Percentiles rank a stretch among this genome's conserved stretches.
phyloP scores from a whole-genome alignment of 2,888 invertebrate genomes.

The Synergus laeviventris region DNA sequence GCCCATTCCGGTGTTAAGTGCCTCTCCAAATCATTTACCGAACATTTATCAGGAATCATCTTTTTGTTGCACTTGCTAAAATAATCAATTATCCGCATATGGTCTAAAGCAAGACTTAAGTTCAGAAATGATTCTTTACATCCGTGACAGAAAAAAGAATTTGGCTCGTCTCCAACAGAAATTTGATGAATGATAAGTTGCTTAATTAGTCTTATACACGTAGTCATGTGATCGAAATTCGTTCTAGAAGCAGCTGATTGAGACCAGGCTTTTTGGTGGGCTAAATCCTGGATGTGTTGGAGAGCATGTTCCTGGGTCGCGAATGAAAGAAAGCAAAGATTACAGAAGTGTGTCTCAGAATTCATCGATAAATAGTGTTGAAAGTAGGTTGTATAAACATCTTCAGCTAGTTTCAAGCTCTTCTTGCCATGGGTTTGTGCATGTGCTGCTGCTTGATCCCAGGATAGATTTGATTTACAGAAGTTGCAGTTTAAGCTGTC shows the following conservation, averaged over 20 bases:
- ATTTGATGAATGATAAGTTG: not conserved
- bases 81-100: not conserved
- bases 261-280: not conserved
- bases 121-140: conserved; percentile 3
- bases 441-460: not conserved
- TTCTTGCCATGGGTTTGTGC: not conserved
- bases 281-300: not conserved
- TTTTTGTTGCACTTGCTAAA: not conserved
- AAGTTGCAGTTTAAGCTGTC: not conserved
- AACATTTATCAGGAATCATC: not conserved
- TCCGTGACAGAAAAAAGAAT: not conserved
- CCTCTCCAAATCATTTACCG: not conserved
- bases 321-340: not conserved
- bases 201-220: not conserved
- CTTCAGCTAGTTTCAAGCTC: not conserved
- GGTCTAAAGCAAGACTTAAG: not conserved
- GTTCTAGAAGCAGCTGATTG: conserved; percentile 7
- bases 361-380: conserved; percentile 3
- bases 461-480: not conserved
- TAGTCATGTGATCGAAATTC: not conserved
- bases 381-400: not conserved
- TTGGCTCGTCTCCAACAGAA: not conserved
- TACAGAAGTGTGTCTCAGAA: not conserved
- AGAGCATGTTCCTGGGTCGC: conserved; percentile 2
- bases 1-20: not conserved